Conservation (phyloP, 2,113 vertebrate species). For the Morone saxatilis region DNA sequence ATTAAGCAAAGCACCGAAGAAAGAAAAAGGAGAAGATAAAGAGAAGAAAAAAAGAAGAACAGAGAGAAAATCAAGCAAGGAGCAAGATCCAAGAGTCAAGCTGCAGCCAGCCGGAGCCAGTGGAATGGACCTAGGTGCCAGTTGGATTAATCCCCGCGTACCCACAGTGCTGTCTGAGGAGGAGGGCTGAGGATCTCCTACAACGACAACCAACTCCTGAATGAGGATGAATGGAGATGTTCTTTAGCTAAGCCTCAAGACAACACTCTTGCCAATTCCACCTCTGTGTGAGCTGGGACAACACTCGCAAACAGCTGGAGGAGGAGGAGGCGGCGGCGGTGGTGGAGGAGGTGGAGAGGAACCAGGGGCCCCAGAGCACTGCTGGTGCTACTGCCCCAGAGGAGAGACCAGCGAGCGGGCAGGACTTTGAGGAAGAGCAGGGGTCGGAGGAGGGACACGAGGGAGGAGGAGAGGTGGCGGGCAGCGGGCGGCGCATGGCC, state of each 20-base stretch:
- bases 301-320: slow-evolving; percentile 58
- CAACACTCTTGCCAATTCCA: slow-evolving; percentile 43
- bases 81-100: slow-evolving; percentile 56
- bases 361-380: slow-evolving; percentile 57
- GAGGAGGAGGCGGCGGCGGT: slow-evolving; percentile 32
- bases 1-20: slow-evolving; percentile 32
- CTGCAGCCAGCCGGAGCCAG: slow-evolving; percentile 74
- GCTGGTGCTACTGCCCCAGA: slow-evolving; percentile 61
- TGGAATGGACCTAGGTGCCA: slow-evolving; percentile 88
- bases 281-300: slow-evolving; percentile 50
- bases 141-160: slow-evolving; percentile 80
- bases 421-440: slow-evolving; percentile 48
- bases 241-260: slow-evolving; percentile 88
- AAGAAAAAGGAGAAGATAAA: slow-evolving; percentile 18
- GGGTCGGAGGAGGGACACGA: slow-evolving; percentile 59
- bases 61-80: slow-evolving; percentile 10
- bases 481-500: slow-evolving; percentile 86
- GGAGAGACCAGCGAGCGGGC: slow-evolving; percentile 53
- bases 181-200: slow-evolving; percentile 88
- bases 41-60: slow-evolving; percentile 10
- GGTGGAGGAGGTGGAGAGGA: slow-evolving; percentile 60
- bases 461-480: slow-evolving; percentile 71
- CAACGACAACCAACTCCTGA: slow-evolving; percentile 65
- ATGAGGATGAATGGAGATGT: slow-evolving; percentile 97
- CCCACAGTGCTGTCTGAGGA: slow-evolving; percentile 90